A percentile compares a stretch with the other conserved stretches of the same genome.
These are phyloP conservation scores for Clamator glandarius DNA, from an alignment of 2,797 vertebrate species.

Conservation along the genomic window DNA sequence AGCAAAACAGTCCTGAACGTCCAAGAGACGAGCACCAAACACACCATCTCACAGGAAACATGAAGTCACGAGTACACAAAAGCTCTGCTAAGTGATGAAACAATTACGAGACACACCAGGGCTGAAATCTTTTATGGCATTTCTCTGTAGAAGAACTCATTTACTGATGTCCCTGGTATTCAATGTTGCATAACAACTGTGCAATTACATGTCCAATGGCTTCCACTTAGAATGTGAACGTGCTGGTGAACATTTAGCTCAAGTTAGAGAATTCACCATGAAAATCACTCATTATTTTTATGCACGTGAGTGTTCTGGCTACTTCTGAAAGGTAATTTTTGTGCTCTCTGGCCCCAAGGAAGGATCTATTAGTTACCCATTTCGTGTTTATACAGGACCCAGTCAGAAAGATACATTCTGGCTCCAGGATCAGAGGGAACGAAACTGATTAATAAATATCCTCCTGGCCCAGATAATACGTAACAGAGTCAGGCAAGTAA, in stretches of 20 bases:
- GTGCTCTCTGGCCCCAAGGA: background rate
- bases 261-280: background rate
- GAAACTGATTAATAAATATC: background rate
- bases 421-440: background rate
- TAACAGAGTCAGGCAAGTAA: background rate
- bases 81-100: background rate
- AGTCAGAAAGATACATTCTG: background rate
- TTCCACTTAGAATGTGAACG: background rate
- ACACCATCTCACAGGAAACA: background rate
- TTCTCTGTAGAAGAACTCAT: background rate
- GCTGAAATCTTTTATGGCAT: background rate
- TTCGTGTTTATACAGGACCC: background rate
- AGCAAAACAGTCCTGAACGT: background rate
- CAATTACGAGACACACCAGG: background rate
- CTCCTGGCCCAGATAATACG: background rate
- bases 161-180: constrained; percentile 3
- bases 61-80: background rate
- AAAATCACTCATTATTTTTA: background rate
- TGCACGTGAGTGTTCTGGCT: background rate
- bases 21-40: background rate
- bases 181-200: background rate
- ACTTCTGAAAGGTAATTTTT: background rate
- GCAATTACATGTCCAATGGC: background rate
- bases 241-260: background rate
- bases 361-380: background rate